Percentiles rank a stretch among this genome's conserved stretches.
phyloP scores from a whole-genome alignment of 2,113 vertebrate species.

The Neofelis nebulosa region DNA sequence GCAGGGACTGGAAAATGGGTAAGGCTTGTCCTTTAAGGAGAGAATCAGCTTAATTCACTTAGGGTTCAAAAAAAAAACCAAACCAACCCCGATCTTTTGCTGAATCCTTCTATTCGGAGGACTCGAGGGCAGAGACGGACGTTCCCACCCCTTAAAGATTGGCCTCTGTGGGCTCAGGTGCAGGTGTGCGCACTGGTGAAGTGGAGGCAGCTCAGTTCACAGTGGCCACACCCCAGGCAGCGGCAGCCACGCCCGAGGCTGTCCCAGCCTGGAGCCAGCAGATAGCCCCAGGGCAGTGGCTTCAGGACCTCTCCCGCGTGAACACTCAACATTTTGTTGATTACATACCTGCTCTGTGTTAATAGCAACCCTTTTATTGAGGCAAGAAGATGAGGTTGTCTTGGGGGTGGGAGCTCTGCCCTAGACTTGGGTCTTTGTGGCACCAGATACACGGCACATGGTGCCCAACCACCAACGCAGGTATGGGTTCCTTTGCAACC shows the following conservation, averaged over 20 bases:
- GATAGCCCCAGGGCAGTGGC: not conserved
- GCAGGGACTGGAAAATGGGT: not conserved
- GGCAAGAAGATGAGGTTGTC: not conserved
- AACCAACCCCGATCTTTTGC: not conserved
- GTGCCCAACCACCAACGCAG: not conserved
- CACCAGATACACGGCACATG: not conserved
- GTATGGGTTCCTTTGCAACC: not conserved
- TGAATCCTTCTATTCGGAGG: not conserved
- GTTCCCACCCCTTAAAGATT: not conserved
- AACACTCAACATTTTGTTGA: not conserved
- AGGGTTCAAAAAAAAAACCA: not conserved
- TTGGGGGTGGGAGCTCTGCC: not conserved
- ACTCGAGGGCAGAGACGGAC: not conserved
- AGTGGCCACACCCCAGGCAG: not conserved
- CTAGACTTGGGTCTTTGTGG: not conserved
- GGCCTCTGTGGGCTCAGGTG: not conserved
- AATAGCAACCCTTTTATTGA: not conserved
- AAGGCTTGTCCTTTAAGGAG: not conserved
- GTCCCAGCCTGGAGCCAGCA: not conserved
- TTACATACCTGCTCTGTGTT: not conserved
- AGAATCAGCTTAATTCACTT: not conserved
- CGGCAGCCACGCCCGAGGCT: not conserved
- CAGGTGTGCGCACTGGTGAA: not conserved
- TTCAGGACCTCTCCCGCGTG: fast-evolving
- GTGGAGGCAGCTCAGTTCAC: fast-evolving